These are phyloP conservation scores for Eulithis testata DNA, from an alignment of 2,888 invertebrate species.

Conservation along the genomic window DNA sequence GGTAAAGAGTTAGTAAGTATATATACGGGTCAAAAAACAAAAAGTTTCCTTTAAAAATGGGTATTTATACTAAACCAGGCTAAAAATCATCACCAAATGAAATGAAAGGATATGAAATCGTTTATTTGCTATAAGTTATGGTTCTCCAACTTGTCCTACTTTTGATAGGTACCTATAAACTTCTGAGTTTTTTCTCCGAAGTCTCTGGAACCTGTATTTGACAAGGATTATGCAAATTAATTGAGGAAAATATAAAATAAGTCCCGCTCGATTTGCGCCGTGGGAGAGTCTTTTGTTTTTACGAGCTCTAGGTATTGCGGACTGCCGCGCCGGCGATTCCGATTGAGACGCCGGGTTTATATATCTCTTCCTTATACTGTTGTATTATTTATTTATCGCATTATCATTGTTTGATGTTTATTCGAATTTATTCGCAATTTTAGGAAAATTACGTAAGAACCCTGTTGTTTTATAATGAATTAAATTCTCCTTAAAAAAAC, in stretches of 20 bases:
- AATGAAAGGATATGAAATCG: too few species aligned
- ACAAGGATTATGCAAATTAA: slow-evolving; percentile 72
- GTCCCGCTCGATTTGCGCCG: slow-evolving; percentile 60
- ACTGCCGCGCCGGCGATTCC: slow-evolving; percentile 3
- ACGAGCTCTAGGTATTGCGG: slow-evolving; percentile 37
- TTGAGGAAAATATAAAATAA: slow-evolving; percentile 64
- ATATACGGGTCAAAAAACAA: too few species aligned
- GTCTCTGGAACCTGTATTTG: slow-evolving; percentile 57
- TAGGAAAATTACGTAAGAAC: too few species aligned
- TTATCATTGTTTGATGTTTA: not conserved
- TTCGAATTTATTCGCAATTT: not conserved
- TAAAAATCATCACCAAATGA: too few species aligned
- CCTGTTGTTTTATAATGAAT: too few species aligned
- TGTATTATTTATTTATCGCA: slow-evolving; percentile 19
- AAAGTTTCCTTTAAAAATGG: too few species aligned
- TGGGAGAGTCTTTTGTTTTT: slow-evolving; percentile 52
- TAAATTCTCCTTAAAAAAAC: too few species aligned
- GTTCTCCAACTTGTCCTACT: slow-evolving; percentile 20
- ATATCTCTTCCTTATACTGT: slow-evolving; percentile 16
- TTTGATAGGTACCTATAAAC: slow-evolving; percentile 27
- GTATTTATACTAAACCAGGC: too few species aligned
- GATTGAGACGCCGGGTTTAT: slow-evolving; percentile 14
- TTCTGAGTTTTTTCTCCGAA: slow-evolving; percentile 39
- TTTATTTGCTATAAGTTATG: too few species aligned
- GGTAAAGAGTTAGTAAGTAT: too few species aligned